Base-by-base conservation (phyloP, 2,888 invertebrate genomes). In the Argynnis bischoffii region DNA sequence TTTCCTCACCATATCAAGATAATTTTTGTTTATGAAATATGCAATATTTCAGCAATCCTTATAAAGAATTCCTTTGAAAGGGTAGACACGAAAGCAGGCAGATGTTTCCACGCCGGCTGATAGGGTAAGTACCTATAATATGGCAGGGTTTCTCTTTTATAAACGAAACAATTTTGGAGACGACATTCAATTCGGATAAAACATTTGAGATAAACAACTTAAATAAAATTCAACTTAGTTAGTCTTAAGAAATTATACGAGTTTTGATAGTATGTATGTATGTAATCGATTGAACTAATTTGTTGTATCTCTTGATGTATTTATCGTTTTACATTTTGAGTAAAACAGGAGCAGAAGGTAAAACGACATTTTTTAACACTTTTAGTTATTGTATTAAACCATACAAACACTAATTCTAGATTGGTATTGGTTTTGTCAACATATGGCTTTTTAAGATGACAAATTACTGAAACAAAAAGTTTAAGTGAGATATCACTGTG, bases 1-100 rank as follows among this genome's bases (percentile, higher is more conserved):
- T 76, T 74, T 72, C 66, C 65, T 56, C 65, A 72, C 72, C 64
- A 72, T 69, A 68, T 70, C 73, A 67, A 75, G 76, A 73, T 78
- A 79, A 79, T 77, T 76, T 79, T 81, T 84, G 83, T 76, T 76
- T 74, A 79, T 80, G 81, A 82, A 83, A 86, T 85, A 85, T 85
- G 84, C 84, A 85, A 87, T 87, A 86, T 87, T 87, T 86, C 82
- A 82, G 76, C 69, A 72, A 74, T 77, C 76, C 82, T 81, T 80
- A 84, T 85, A 84, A 86, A 85, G 81, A 81, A 80, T 79, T 79
- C 77, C 69, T 73, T 64, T 63, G 74, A 76, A 76, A 72, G 69
- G 70, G 70, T 76, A 73, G 74, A 73, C 76, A 71, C 56, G 63
- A 69, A 76, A 78, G 66, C 70, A 72, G 74, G 78, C 81, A 80